Percentiles rank a stretch among this genome's conserved stretches.
Evolutionary conservation across 2,113 vertebrate species (phyloP).

Genomic region (Hippoglossus stenolepis): DNA sequence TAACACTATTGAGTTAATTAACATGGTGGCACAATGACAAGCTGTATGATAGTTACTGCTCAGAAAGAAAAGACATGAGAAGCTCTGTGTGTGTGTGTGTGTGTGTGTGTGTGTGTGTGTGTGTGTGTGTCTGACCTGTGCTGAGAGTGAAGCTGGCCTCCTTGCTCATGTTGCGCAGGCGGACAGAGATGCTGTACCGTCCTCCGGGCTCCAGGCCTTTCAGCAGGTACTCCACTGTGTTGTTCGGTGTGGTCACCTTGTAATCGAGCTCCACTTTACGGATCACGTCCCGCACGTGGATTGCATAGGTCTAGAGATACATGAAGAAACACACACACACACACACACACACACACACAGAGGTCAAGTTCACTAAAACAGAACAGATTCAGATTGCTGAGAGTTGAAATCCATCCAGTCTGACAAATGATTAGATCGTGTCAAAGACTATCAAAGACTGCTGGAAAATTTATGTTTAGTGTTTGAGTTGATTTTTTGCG

Average conservation of each 20-base stretch:
- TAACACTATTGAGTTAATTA: no score
- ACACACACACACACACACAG: background rate
- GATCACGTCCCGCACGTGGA: slow-evolving; percentile 90
- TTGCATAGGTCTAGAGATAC: slow-evolving; percentile 85
- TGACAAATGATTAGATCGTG: no score
- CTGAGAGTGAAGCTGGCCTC: slow-evolving; percentile 92
- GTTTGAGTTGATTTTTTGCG: no score
- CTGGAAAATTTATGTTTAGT: no score
- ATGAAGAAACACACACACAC: background rate
- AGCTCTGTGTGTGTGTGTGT: background rate
- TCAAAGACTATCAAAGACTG: no score
- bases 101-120: background rate
- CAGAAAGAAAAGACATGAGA: no score
- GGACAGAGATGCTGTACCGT: slow-evolving; percentile 90
- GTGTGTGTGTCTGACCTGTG: slow-evolving; percentile 79
- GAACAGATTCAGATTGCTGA: no score
- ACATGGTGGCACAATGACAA: no score
- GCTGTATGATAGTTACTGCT: no score
- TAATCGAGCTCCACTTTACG: slow-evolving; percentile 90
- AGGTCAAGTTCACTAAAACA: no score
- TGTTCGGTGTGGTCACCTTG: slow-evolving; percentile 90
- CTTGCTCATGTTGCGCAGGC: slow-evolving; percentile 97
- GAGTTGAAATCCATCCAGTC: no score
- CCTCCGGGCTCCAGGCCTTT: slow-evolving; percentile 91
- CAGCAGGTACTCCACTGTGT: slow-evolving; percentile 91